Percentiles rank a stretch among this genome's conserved stretches.
Evolutionary conservation across 1,140 invertebrate genomes (phyloP).

Genomic region (Drosophila simulans): DNA sequence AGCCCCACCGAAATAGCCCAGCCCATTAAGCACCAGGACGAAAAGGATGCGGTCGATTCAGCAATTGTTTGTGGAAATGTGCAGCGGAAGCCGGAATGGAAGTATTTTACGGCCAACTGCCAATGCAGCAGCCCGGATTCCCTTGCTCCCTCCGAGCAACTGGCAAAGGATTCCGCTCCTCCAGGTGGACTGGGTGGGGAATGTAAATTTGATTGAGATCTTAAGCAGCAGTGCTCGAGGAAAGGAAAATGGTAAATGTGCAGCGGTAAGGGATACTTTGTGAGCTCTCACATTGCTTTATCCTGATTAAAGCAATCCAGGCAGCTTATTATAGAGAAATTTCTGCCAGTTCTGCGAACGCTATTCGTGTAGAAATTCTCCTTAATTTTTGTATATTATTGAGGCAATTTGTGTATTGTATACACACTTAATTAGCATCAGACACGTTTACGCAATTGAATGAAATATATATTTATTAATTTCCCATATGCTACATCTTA

Average conservation of each 20-base stretch:
- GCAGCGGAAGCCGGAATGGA: constrained; percentile 51
- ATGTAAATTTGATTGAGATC: constrained; percentile 50
- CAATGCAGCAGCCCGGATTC: constrained; percentile 26
- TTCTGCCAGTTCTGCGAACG: too few relatives aligned
- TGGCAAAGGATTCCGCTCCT: constrained; percentile 18
- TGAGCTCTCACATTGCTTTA: constrained; percentile 20
- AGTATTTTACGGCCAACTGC: constrained; percentile 53
- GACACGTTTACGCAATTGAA: not conserved
- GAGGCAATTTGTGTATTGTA: not conserved
- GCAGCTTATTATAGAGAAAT: not conserved
- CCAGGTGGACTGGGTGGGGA: constrained; percentile 23
- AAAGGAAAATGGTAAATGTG: constrained; percentile 28
- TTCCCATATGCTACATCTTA: too few relatives aligned
- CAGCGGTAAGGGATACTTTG: constrained; percentile 22
- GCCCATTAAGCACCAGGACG: constrained; percentile 65
- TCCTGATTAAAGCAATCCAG: constrained; percentile 24
- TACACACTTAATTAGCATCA: not conserved
- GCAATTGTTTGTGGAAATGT: constrained; percentile 56
- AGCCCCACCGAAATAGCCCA: constrained; percentile 40
- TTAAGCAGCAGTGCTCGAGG: constrained; percentile 24
- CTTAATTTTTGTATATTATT: not conserved
- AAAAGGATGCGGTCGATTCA: constrained; percentile 54
- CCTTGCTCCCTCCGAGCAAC: not conserved
- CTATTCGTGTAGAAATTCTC: not conserved
- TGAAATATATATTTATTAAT: too few relatives aligned